Conservation (phyloP, 2,888 invertebrate genomes). For the Danaus chrysippus region DNA sequence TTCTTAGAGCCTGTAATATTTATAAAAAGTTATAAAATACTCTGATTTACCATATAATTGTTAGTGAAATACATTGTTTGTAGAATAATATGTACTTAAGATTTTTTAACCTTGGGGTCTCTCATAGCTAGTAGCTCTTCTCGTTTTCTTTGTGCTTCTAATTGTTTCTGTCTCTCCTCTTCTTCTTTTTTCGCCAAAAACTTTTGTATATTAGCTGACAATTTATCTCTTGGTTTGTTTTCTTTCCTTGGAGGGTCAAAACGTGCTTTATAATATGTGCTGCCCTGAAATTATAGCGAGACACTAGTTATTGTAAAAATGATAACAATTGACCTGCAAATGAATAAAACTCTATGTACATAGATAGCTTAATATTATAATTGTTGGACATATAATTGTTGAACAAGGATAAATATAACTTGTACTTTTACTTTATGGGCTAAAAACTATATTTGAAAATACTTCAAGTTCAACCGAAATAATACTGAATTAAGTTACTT, state of each 20-base stretch:
- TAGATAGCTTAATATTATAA: no score
- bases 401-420: background rate
- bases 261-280: slow-evolving; percentile 85
- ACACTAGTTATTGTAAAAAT: slow-evolving; percentile 3
- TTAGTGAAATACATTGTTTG: no score
- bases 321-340: background rate
- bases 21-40: background rate
- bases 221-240: slow-evolving; percentile 80
- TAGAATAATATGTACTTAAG: no score
- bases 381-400: background rate
- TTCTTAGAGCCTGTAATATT: slow-evolving; percentile 76
- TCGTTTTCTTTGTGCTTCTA: slow-evolving; percentile 81
- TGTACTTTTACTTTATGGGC: background rate
- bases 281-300: slow-evolving; percentile 51
- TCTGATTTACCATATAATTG: no score
- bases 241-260: slow-evolving; percentile 91
- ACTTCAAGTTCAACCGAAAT: no score
- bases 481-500: no score
- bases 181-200: slow-evolving; percentile 90
- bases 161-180: slow-evolving; percentile 83
- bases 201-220: slow-evolving; percentile 89
- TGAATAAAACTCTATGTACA: background rate
- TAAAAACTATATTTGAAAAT: background rate
- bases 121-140: slow-evolving; percentile 82
- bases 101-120: slow-evolving; percentile 78